phyloP scores from a whole-genome alignment of 2,113 vertebrate genomes.

The Podarcis raffonei region DNA sequence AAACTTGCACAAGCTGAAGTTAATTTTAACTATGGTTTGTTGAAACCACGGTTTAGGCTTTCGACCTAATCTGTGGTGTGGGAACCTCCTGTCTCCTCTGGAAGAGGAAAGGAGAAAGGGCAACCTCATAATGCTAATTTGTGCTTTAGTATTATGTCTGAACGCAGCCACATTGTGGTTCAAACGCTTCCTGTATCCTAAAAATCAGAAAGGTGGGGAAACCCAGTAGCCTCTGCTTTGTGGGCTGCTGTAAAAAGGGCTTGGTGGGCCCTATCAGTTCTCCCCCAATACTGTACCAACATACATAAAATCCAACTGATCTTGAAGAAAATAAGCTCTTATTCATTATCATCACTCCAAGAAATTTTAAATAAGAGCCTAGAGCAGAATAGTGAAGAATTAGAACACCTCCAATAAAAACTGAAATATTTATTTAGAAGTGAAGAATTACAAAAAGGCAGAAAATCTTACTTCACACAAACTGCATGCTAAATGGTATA shows the following conservation, averaged over 20 bases:
- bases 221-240: background rate
- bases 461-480: slow-evolving; percentile 26
- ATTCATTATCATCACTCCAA: background rate
- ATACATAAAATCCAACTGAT: slow-evolving; percentile 21
- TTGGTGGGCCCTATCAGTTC: background rate
- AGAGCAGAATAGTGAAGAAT: slow-evolving; percentile 16
- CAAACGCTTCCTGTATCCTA: background rate
- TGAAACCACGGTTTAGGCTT: background rate
- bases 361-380: background rate
- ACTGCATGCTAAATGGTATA: slow-evolving; percentile 49
- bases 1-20: background rate
- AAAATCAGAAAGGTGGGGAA: background rate
- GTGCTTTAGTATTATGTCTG: background rate
- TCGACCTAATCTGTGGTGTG: background rate
- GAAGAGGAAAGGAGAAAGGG: background rate
- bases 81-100: background rate
- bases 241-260: too few relatives aligned
- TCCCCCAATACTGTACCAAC: background rate
- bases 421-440: slow-evolving; percentile 28
- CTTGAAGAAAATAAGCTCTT: slow-evolving; percentile 22
- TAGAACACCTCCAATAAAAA: slow-evolving; percentile 28
- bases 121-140: background rate
- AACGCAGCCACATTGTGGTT: background rate
- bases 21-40: background rate
- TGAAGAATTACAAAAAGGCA: slow-evolving; percentile 14